Base-by-base conservation (phyloP, 1,140 invertebrate species). In the Ooceraea biroi region DNA sequence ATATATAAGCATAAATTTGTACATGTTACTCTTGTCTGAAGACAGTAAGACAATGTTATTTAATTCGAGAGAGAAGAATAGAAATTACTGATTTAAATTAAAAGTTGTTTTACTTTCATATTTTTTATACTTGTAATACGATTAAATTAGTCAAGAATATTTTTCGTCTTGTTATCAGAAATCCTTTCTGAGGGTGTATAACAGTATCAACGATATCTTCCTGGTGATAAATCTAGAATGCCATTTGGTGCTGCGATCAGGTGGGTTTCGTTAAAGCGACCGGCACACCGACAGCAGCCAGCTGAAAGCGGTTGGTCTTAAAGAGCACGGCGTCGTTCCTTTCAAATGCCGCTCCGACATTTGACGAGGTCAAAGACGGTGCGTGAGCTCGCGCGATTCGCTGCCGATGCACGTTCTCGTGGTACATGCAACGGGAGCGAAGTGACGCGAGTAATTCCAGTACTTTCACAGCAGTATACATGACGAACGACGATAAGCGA, bases 261-360 rank as follows among this genome's bases (percentile, higher is more conserved):
- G 3, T 19, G 44, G 5, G 0, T 5, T 10, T 17, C 50, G 19
- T 4, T 57, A 48, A 30, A 14, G 8, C 46, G 27, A 25, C 17
- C 44, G n/a, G 57, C 44, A 17, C n/a, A n/a, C n/a, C n/a, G n/a
- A 12, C 41, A 10, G 25, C 71, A 61, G 69, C 36, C 36, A 14
- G n/a, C 44, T 69, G 60, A 69, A 66, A 77, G 78, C 61, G 14
- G 58, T 30, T 63, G 78, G 50, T 71, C 77, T 86, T 86, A 84
- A 84, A 84, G 74, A 73, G 58, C 74, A 30, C 27, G 44, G 60
- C 65, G 12, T 48, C 52, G 74, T 88, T 89, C 85, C 86, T 91
- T 90, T 90, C 89, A 90, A 91, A 91, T 89, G 86, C 80, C 86
- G 88, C 61, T 80, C 65, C 83, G 90, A 86, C 91, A 90, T 91